These are phyloP conservation scores for Scaptomyza reducta DNA, from an alignment of 2,888 invertebrate species.

Conservation along the genomic window DNA sequence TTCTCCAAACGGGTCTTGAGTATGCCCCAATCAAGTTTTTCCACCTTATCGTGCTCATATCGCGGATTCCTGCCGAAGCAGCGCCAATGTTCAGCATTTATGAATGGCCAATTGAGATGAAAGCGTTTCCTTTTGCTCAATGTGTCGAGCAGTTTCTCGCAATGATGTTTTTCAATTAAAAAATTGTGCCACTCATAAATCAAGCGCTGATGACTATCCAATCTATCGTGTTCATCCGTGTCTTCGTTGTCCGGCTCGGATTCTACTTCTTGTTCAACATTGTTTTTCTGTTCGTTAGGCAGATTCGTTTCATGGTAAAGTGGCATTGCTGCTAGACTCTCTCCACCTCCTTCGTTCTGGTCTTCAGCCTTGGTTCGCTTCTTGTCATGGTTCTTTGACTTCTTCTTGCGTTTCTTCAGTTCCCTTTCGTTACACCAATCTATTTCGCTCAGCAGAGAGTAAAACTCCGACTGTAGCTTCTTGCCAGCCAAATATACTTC, in stretches of 20 bases:
- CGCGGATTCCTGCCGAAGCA: neutral
- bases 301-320: neutral
- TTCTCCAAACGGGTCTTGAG: constrained; percentile 7
- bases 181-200: constrained; percentile 17
- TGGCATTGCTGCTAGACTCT: neutral
- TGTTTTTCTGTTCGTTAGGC: neutral
- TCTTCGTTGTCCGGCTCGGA: neutral
- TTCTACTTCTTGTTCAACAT: neutral
- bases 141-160: constrained; percentile 16
- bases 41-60: constrained; percentile 11
- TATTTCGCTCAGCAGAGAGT: neutral
- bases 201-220: neutral
- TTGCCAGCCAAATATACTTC: constrained; percentile 28
- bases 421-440: constrained; percentile 37
- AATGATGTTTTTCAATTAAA: constrained; percentile 41
- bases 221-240: neutral
- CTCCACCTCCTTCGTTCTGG: neutral
- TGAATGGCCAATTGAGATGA: constrained; percentile 42
- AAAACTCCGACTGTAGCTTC: constrained; percentile 21
- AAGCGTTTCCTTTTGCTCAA: constrained; percentile 30
- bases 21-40: constrained; percentile 29
- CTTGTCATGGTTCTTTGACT: neutral
- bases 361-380: neutral
- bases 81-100: constrained; percentile 17
- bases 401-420: constrained; percentile 11